phyloP scores from a whole-genome alignment of 2,888 invertebrate genomes.

The Melanostoma scalare region DNA sequence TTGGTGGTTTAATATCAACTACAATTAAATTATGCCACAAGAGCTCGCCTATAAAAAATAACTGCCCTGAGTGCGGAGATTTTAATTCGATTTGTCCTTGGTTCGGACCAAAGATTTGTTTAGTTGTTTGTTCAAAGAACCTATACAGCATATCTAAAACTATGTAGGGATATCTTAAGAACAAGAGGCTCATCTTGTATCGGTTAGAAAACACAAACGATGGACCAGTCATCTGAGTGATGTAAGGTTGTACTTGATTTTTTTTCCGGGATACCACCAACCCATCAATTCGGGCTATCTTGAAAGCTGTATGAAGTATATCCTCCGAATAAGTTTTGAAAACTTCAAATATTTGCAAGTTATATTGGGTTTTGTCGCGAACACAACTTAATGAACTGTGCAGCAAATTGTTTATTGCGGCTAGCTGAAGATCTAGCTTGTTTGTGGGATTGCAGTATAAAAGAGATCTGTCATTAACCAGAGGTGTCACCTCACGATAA shows the following conservation, averaged over 20 bases:
- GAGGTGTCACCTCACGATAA: conserved; percentile 75
- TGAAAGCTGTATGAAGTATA: conserved; percentile 84
- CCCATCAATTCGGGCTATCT: conserved; percentile 84
- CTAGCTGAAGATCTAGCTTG: conserved; percentile 77
- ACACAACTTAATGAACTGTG: conserved; percentile 86
- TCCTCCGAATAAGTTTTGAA: conserved; percentile 88
- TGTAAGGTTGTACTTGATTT: conserved; percentile 76
- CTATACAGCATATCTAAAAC: conserved; percentile 76
- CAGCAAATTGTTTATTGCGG: conserved; percentile 81
- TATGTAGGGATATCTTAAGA: conserved; percentile 77
- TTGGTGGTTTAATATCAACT: conserved; percentile 77
- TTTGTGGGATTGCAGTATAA: conserved; percentile 77
- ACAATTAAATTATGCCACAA: conserved; percentile 79
- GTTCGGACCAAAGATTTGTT: conserved; percentile 57
- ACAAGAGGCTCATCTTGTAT: conserved; percentile 80
- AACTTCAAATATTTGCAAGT: conserved; percentile 87
- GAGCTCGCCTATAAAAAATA: conserved; percentile 83
- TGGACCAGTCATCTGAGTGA: conserved; percentile 77
- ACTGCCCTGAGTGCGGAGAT: conserved; percentile 82
- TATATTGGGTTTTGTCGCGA: conserved; percentile 85
- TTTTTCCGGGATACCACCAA: conserved; percentile 83
- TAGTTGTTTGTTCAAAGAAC: conserved; percentile 74
- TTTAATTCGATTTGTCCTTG: conserved; percentile 77
- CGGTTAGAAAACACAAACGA: conserved; percentile 81
- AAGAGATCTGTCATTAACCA: conserved; percentile 76